Base-by-base conservation (phyloP, 1,140 invertebrate species). In the Lepidotrigona ventralis region DNA sequence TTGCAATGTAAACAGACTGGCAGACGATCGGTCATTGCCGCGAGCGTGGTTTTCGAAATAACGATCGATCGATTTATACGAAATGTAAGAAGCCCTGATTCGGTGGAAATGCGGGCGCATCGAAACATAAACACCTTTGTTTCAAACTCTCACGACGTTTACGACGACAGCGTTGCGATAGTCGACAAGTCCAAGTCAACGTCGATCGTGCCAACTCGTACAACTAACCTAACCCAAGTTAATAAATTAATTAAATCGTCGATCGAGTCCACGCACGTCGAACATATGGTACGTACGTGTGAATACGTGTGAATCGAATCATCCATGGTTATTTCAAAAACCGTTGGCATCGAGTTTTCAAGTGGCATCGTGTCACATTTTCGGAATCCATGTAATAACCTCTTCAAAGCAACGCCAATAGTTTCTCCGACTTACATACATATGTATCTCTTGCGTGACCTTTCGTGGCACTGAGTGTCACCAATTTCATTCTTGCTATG, bases 401-500 rank as follows among this genome's bases (percentile, higher is more conserved):
- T 85, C 86, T 86, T 71, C 58, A 73, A 81, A 82, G 56, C 85
- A 84, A 80, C 69, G 79, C 33, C 60, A 68, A 74, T 81, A 77
- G 76, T 81, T 88, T 89, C 80, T 90, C 84, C 90, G 78, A 91
- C 88, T 91, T 79, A 88, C 91, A 46, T 46, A 46, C 39, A 46
- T 46, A 46, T 46, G 39, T 46, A 46, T 46, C 85, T 91, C 90
- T 85, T 93, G 91, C 92, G 92, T 93, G 92, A 93, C 92, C 92
- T 93, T 93, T 93, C 92, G 92, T 93, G 92, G 92, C 92, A 92
- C 89, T 88, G 88, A 92, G 84, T 89, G 91, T 88, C 91, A 87
- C 84, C 85, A 85, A 87, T 86, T 92, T 90, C 46, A 86, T 60
- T 77, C 82, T 84, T 84, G 69, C 82, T 82, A 68, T 81, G 70